A percentile compares a stretch with the other conserved stretches of the same genome.
phyloP scores from a whole-genome alignment of 2,113 vertebrate species.

The Bostrychus sinensis region DNA sequence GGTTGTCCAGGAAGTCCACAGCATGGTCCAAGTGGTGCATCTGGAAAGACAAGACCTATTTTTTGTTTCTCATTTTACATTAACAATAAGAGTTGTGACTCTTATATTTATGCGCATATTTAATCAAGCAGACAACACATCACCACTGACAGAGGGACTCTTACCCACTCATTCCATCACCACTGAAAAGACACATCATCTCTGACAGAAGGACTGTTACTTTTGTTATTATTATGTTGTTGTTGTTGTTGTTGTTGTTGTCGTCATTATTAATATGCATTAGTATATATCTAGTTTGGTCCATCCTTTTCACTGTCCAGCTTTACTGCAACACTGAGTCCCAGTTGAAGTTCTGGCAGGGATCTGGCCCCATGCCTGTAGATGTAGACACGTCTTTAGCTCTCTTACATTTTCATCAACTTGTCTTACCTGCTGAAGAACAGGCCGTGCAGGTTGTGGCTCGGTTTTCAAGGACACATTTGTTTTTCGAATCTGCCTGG shows the following conservation, averaged over 20 bases:
- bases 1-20: conserved; percentile 54
- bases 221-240: too few species aligned
- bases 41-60: conserved; percentile 41
- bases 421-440: not conserved
- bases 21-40: conserved; percentile 67
- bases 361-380: not conserved
- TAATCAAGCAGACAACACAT: too few species aligned
- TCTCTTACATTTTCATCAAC: not conserved
- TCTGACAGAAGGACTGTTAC: too few species aligned
- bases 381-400: not conserved
- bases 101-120: not conserved
- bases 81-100: not conserved
- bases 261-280: too few species aligned
- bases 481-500: not conserved
- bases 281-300: not conserved
- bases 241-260: too few species aligned
- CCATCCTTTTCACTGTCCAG: conserved; percentile 2
- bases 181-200: too few species aligned
- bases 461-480: not conserved
- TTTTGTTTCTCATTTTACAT: not conserved
- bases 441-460: not conserved
- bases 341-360: not conserved
- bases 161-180: too few species aligned
- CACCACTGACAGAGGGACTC: too few species aligned
- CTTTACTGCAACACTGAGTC: not conserved